Conservation (phyloP, 2,888 invertebrate species). For the Meiosimyza platycephala region DNA sequence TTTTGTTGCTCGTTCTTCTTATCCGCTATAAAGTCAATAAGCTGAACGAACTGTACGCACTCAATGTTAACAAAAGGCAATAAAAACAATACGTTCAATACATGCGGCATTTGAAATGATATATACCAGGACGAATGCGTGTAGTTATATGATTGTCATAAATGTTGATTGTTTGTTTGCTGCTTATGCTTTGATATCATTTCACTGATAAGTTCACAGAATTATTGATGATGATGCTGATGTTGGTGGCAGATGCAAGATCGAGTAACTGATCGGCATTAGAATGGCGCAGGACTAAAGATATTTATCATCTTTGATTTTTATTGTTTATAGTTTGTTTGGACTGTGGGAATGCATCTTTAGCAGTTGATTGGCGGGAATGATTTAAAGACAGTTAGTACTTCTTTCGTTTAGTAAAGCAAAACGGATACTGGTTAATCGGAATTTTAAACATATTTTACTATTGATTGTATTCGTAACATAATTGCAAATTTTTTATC, state of each 20-base stretch:
- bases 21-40: constrained; percentile 14
- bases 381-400: too few species aligned
- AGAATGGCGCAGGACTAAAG: too few species aligned
- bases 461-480: too few species aligned
- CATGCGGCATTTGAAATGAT: not conserved
- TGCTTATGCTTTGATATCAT: constrained; percentile 23
- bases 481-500: too few species aligned
- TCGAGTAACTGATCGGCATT: too few species aligned
- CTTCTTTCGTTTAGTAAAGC: too few species aligned
- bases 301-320: too few species aligned
- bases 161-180: constrained; percentile 9
- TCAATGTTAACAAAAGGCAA: constrained; percentile 9
- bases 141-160: not conserved
- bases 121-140: constrained; percentile 2
- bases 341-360: too few species aligned
- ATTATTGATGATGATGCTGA: constrained; percentile 14
- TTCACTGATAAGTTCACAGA: constrained; percentile 26
- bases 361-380: too few species aligned
- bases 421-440: too few species aligned
- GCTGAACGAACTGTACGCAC: not conserved
- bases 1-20: not conserved
- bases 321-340: too few species aligned
- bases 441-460: too few species aligned
- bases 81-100: not conserved
- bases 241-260: constrained; percentile 16